Evolutionary conservation across 2,888 invertebrate genomes (phyloP).

Genomic region (Polydrusus pterygomalis): DNA sequence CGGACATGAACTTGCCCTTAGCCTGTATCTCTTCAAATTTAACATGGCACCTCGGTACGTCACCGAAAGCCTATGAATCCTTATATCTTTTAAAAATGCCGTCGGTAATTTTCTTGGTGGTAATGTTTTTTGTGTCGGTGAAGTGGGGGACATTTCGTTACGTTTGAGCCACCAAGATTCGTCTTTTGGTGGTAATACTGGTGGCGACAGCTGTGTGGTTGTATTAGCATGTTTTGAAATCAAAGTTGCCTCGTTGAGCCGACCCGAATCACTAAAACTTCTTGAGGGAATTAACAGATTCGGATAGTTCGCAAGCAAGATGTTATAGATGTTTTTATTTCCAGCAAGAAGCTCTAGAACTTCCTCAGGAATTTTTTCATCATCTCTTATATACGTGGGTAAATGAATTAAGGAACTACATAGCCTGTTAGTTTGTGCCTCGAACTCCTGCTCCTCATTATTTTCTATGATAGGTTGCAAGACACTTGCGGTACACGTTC

Average conservation of each 20-base stretch:
- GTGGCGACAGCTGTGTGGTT: constrained; percentile 66
- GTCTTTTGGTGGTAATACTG: constrained; percentile 65
- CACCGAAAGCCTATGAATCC: constrained; percentile 85
- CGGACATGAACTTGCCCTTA: constrained; percentile 91
- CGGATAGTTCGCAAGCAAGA: constrained; percentile 84
- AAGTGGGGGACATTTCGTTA: constrained; percentile 68
- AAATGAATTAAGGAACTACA: constrained; percentile 89
- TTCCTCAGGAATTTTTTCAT: constrained; percentile 85
- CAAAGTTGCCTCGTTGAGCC: constrained; percentile 71
- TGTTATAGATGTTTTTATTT: constrained; percentile 81
- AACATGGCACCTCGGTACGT: constrained; percentile 91
- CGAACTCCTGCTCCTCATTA: constrained; percentile 60
- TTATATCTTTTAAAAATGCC: constrained; percentile 83
- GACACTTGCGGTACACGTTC: constrained; percentile 78
- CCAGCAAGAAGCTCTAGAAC: constrained; percentile 83
- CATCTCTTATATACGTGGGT: constrained; percentile 87
- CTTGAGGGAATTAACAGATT: constrained; percentile 81
- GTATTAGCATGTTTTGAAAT: constrained; percentile 66
- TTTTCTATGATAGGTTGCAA: constrained; percentile 74
- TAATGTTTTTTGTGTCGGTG: constrained; percentile 66
- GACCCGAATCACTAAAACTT: constrained; percentile 82
- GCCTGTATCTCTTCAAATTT: constrained; percentile 86
- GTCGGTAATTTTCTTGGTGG: constrained; percentile 71
- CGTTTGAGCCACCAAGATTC: constrained; percentile 75
- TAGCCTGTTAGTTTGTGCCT: constrained; percentile 73